Evolutionary conservation across 2,888 invertebrate species (phyloP).

Genomic region (Beris morrisii): DNA sequence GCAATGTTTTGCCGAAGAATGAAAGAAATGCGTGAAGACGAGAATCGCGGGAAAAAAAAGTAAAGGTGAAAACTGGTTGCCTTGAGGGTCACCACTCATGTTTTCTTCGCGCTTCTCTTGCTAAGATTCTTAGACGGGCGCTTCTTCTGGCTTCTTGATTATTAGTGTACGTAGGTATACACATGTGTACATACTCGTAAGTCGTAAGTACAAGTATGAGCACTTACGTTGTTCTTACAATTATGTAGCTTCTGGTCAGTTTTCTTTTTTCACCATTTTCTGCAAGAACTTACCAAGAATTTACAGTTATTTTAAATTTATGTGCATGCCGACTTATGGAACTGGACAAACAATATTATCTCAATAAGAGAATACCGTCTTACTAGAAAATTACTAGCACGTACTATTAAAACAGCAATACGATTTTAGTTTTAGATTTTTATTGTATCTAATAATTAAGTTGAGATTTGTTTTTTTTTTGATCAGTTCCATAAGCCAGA

Average conservation of each 20-base stretch:
- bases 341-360: slow-evolving; percentile 7
- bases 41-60: slow-evolving; percentile 5
- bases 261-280: slow-evolving; percentile 2
- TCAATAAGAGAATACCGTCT: not conserved
- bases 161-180: too few relatives aligned
- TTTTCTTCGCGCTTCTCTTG: too few relatives aligned
- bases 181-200: too few relatives aligned
- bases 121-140: too few relatives aligned
- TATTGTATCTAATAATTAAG: slow-evolving; percentile 10
- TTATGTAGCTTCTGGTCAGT: too few relatives aligned
- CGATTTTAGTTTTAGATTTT: too few relatives aligned
- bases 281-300: slow-evolving; percentile 20
- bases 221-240: too few relatives aligned
- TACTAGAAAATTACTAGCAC: too few relatives aligned
- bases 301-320: slow-evolving; percentile 40
- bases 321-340: slow-evolving; percentile 33
- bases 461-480: slow-evolving; percentile 21
- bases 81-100: slow-evolving; percentile 9
- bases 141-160: too few relatives aligned
- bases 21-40: not conserved
- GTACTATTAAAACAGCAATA: too few relatives aligned
- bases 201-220: too few relatives aligned
- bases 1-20: not conserved
- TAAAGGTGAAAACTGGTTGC: slow-evolving; percentile 25
- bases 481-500: slow-evolving; percentile 25